A percentile compares a stretch with the other conserved stretches of the same genome.
Conservation (phyloP, 2,888 invertebrate genomes). For the Meganola albula region DNA sequence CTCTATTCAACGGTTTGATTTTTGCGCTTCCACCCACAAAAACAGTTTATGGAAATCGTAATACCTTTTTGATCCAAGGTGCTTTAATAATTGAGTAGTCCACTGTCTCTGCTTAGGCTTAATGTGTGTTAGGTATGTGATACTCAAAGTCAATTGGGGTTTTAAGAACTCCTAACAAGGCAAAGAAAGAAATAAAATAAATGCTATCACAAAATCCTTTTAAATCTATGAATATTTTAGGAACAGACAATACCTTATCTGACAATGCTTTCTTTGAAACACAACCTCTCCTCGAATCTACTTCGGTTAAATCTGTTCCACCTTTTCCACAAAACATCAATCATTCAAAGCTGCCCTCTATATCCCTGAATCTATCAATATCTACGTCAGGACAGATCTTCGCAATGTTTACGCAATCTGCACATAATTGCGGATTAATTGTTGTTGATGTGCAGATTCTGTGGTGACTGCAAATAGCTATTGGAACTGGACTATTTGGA, state of each 20-base stretch:
- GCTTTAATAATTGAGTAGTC: slow-evolving; percentile 22
- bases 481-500: too few species aligned
- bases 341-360: slow-evolving; percentile 20
- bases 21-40: too few species aligned
- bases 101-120: too few species aligned
- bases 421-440: slow-evolving; percentile 30
- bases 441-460: slow-evolving; percentile 11
- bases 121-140: too few species aligned
- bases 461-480: slow-evolving; percentile 10
- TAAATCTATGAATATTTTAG: too few species aligned
- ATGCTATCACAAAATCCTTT: too few species aligned
- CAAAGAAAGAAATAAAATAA: too few species aligned
- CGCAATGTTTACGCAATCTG: slow-evolving; percentile 22
- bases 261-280: too few species aligned
- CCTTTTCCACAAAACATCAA: slow-evolving; percentile 22
- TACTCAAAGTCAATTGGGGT: too few species aligned
- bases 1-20: too few species aligned
- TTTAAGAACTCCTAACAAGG: too few species aligned
- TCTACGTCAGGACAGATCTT: slow-evolving; percentile 17
- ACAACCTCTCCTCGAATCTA: background rate
- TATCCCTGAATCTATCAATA: slow-evolving; percentile 20
- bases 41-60: slow-evolving; percentile 31
- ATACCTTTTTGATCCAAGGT: slow-evolving; percentile 24
- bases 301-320: slow-evolving; percentile 7
- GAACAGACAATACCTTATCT: too few species aligned